Conservation (phyloP, 2,797 vertebrate species). For the Sparidentex hasta region DNA sequence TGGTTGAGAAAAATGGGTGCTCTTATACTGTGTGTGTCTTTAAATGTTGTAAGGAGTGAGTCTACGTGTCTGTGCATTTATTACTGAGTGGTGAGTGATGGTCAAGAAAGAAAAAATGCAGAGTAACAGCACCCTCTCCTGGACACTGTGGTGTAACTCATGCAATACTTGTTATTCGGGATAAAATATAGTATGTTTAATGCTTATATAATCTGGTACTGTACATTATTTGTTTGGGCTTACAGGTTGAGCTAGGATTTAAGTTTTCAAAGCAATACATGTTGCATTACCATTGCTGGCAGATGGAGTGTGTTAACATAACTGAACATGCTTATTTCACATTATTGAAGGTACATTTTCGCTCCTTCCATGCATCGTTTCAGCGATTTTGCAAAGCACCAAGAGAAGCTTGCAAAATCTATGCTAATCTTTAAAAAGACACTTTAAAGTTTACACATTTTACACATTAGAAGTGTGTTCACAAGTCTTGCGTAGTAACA, state of each 20-base stretch:
- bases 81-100: not conserved
- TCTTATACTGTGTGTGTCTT: not conserved
- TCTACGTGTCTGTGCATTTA: slow-evolving; percentile 4
- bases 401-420: not conserved
- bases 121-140: slow-evolving; percentile 66
- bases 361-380: slow-evolving; percentile 8
- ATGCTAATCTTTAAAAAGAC: not conserved
- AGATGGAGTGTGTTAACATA: not conserved
- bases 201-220: not conserved
- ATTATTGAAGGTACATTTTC: slow-evolving; percentile 15
- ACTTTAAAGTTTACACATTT: too few relatives aligned
- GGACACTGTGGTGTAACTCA: slow-evolving; percentile 25
- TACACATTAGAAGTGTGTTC: too few relatives aligned
- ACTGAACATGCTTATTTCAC: slow-evolving; percentile 1
- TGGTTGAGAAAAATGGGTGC: not conserved
- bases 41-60: slow-evolving; percentile 2
- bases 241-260: not conserved
- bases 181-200: not conserved
- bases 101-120: slow-evolving; percentile 4
- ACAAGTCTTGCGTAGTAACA: too few relatives aligned
- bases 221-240: not conserved
- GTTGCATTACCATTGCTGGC: not conserved
- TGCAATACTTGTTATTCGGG: not conserved
- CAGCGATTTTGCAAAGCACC: not conserved
- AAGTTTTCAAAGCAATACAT: slow-evolving; percentile 6